Conservation (phyloP, 2,797 vertebrate species). For the Champsocephalus gunnari region DNA sequence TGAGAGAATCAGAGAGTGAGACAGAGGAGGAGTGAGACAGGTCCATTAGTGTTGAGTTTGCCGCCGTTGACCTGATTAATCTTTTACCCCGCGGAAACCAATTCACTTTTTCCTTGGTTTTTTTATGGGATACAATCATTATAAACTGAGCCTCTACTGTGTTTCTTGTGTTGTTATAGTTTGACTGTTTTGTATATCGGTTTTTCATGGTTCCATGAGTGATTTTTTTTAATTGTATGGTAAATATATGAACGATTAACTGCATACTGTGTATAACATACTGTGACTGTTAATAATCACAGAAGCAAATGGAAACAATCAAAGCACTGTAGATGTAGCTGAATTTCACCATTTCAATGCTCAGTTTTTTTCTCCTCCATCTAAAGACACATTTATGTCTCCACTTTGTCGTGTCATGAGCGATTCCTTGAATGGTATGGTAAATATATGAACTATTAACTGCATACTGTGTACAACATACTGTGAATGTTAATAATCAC, state of each 20-base stretch:
- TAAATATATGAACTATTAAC: background rate
- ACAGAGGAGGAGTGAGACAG: constrained; percentile 20
- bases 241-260: background rate
- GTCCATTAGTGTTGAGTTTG: constrained; percentile 27
- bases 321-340: background rate
- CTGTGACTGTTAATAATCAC: background rate
- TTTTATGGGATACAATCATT: constrained; percentile 45
- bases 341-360: background rate
- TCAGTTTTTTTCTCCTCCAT: constrained; percentile 17
- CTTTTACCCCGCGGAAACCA: constrained; percentile 42
- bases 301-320: constrained; percentile 1
- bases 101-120: constrained; percentile 18
- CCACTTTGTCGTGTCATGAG: background rate
- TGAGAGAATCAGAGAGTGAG: constrained; percentile 24
- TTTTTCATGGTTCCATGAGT: background rate
- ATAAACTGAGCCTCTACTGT: constrained; percentile 21
- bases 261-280: background rate
- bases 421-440: background rate
- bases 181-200: background rate
- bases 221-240: background rate
- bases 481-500: background rate
- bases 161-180: background rate
- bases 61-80: constrained; percentile 55
- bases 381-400: constrained; percentile 25
- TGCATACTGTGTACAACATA: background rate